A percentile compares a stretch with the other conserved stretches of the same genome.
These are phyloP conservation scores for Amphipyra berbera DNA, from an alignment of 2,888 invertebrate species.

Conservation along the genomic window DNA sequence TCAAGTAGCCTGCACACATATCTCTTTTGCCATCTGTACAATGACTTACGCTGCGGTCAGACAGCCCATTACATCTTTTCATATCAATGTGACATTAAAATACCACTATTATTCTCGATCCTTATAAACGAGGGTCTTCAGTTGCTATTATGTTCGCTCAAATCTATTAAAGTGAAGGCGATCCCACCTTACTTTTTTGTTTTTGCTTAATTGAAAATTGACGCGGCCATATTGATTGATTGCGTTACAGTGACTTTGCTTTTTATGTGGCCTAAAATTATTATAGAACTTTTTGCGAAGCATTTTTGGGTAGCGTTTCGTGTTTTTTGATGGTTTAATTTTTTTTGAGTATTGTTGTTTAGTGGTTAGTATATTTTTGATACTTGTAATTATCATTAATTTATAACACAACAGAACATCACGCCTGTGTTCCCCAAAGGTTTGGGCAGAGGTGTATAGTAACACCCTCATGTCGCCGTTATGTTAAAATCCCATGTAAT, in stretches of 20 bases:
- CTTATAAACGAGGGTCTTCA: conserved; percentile 28
- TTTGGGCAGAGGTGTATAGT: too few relatives aligned
- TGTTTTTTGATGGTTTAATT: not conserved
- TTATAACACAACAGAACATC: too few relatives aligned
- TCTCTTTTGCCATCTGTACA: conserved; percentile 25
- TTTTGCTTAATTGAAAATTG: conserved; percentile 67
- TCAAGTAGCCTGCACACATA: not conserved
- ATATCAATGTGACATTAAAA: conserved; percentile 44
- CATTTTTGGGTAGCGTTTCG: not conserved
- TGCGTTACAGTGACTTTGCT: conserved; percentile 52
- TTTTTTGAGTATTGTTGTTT: not conserved
- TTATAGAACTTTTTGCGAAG: conserved; percentile 6
- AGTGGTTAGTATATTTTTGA: too few relatives aligned
- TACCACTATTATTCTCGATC: conserved; percentile 28
- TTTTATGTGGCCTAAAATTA: conserved; percentile 25
- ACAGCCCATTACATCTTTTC: conserved; percentile 42
- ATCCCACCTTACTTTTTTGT: conserved; percentile 51
- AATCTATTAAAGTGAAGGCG: conserved; percentile 35
- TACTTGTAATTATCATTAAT: too few relatives aligned
- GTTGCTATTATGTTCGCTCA: conserved; percentile 13
- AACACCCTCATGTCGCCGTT: too few relatives aligned
- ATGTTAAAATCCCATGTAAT: too few relatives aligned
- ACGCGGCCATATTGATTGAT: conserved; percentile 65
- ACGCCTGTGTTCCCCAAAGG: too few relatives aligned
- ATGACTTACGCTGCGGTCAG: conserved; percentile 35